Conservation (phyloP, 2,113 vertebrate genomes). For the Ageneiosus marmoratus region DNA sequence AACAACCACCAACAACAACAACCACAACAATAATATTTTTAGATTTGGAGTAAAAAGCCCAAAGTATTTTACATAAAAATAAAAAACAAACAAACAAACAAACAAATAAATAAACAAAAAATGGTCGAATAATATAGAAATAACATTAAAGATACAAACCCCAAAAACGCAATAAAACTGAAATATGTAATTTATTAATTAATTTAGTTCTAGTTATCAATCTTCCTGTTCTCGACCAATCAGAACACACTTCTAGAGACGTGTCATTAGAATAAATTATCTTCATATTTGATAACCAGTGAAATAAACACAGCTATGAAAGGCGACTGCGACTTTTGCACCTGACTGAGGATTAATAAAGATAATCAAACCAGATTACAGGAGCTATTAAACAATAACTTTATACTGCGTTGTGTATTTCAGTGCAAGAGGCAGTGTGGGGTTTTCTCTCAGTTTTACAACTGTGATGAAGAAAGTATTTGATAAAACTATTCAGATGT, state of each 20-base stretch:
- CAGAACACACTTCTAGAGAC: background rate
- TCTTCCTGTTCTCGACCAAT: background rate
- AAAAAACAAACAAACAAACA: background rate
- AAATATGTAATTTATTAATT: too few relatives aligned
- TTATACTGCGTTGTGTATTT: too few relatives aligned
- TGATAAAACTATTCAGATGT: background rate
- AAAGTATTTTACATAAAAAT: background rate
- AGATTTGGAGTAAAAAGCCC: too few relatives aligned
- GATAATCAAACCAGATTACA: constrained; percentile 5
- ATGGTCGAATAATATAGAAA: background rate
- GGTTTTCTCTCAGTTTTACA: background rate
- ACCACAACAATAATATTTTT: too few relatives aligned
- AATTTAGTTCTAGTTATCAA: too few relatives aligned
- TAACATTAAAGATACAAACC: too few relatives aligned
- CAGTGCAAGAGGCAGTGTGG: background rate
- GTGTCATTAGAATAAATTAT: too few relatives aligned
- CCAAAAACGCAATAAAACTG: too few relatives aligned
- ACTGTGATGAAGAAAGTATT: background rate
- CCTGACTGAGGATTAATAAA: background rate
- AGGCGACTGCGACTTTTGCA: background rate
- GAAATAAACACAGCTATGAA: background rate
- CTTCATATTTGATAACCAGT: background rate
- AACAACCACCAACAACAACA: too few relatives aligned
- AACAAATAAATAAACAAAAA: too few relatives aligned
- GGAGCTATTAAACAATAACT: background rate